Percentiles rank a stretch among this genome's conserved stretches.
Conservation (phyloP, 2,113 vertebrate genomes). For the Anseranas semipalmata region DNA sequence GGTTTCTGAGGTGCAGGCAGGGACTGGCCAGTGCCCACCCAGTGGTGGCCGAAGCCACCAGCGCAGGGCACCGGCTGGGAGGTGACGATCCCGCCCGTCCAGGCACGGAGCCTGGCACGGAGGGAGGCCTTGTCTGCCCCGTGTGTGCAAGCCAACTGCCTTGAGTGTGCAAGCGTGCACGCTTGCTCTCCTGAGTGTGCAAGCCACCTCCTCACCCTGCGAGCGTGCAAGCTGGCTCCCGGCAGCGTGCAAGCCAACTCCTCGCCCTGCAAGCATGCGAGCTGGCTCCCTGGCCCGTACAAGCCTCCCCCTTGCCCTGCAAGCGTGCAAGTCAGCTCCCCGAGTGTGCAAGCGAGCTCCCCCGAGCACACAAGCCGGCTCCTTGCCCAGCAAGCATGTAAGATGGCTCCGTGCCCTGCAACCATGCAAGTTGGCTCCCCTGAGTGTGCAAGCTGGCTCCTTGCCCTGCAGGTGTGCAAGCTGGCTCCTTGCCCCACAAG, state of each 20-base stretch:
- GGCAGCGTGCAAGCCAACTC: rapidly evolving
- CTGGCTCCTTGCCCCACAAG: not conserved
- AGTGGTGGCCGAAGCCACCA: not conserved
- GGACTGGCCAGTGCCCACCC: rapidly evolving
- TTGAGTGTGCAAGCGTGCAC: not conserved
- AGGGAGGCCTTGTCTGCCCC: not conserved
- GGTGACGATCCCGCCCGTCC: not conserved
- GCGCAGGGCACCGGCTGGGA: rapidly evolving
- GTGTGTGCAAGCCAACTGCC: rapidly evolving
- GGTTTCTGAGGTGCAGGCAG: rapidly evolving
- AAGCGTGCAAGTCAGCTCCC: not conserved
- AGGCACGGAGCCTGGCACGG: rapidly evolving
- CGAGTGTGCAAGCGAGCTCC: not conserved
- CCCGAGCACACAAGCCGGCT: not conserved
- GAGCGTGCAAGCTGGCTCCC: not conserved
- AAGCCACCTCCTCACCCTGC: rapidly evolving
- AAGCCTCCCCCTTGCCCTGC: not conserved
- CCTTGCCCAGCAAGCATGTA: not conserved
- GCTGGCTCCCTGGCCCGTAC: too few species aligned
- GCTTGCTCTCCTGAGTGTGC: not conserved
- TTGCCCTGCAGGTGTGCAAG: too few species aligned
- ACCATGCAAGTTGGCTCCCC: not conserved
- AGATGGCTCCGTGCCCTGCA: not conserved
- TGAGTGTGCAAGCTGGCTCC: not conserved
- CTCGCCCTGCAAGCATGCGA: not conserved